A percentile compares a stretch with the other conserved stretches of the same genome.
Evolutionary conservation across 2,797 vertebrate genomes (phyloP).

Genomic region (Potorous gilbertii): DNA sequence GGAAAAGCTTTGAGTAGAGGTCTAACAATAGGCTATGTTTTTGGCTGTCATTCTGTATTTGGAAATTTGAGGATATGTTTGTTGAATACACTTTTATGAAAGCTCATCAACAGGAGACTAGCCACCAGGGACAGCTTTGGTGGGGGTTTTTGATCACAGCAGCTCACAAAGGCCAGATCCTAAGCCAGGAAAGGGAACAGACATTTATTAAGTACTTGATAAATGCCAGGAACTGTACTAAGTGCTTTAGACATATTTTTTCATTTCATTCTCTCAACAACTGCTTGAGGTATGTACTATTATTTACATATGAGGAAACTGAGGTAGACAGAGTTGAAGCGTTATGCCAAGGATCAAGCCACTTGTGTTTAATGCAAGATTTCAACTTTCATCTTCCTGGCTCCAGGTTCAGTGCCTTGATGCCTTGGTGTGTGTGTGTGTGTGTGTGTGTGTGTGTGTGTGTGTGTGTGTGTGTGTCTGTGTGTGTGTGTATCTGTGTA

Average conservation of each 20-base stretch:
- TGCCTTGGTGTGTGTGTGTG: neutral
- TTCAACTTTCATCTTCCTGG: neutral
- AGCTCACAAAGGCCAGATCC: neutral
- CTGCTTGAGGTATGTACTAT: neutral
- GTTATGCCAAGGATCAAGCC: neutral
- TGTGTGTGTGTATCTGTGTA: no score
- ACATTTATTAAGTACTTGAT: neutral
- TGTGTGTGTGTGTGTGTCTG: no score
- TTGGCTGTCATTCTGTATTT: conserved; percentile 23
- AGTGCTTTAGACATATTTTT: neutral
- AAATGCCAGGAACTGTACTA: neutral
- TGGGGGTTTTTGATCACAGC: neutral
- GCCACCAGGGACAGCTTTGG: neutral
- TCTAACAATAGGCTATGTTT: neutral
- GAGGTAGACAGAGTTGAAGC: neutral
- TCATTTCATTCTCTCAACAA: neutral
- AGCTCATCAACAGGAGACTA: neutral
- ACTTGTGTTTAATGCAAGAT: neutral
- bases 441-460: no score
- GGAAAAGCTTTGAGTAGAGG: neutral
- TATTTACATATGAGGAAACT: neutral
- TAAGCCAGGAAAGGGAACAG: neutral
- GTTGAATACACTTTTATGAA: conserved; percentile 31
- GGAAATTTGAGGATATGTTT: conserved; percentile 44
- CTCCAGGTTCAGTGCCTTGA: neutral